Conservation (phyloP, 2,113 vertebrate species). For the Dascyllus trimaculatus region DNA sequence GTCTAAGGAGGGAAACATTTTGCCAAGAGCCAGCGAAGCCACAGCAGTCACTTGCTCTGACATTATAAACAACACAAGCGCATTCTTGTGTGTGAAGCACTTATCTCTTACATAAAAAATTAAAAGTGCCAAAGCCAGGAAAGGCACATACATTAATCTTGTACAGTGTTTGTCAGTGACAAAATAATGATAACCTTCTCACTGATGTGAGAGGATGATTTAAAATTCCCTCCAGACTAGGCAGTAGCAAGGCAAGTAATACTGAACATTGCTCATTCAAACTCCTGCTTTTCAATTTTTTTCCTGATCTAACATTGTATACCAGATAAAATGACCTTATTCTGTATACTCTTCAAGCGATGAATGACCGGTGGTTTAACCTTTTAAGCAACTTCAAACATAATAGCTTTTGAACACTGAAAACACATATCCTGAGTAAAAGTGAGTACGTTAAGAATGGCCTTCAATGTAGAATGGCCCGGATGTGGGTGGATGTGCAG, state of each 20-base stretch:
- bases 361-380: constrained; percentile 40
- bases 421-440: constrained; percentile 16
- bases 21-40: background rate
- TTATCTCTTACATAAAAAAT: background rate
- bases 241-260: background rate
- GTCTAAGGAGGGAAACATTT: background rate
- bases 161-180: background rate
- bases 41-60: background rate
- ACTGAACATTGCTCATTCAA: constrained; percentile 12
- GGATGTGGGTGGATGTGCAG: constrained; percentile 4
- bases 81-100: background rate
- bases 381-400: constrained; percentile 48
- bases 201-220: background rate
- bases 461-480: constrained; percentile 38
- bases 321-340: constrained; percentile 33
- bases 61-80: background rate
- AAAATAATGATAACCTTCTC: background rate
- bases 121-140: background rate
- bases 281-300: constrained; percentile 19
- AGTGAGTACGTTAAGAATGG: constrained; percentile 6
- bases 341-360: constrained; percentile 38
- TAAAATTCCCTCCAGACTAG: background rate
- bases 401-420: constrained; percentile 35
- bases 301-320: constrained; percentile 7
- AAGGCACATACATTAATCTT: background rate